These are phyloP conservation scores for Brachionus rotundiformis DNA, from an alignment of 1,140 invertebrate genomes.

Conservation along the genomic window DNA sequence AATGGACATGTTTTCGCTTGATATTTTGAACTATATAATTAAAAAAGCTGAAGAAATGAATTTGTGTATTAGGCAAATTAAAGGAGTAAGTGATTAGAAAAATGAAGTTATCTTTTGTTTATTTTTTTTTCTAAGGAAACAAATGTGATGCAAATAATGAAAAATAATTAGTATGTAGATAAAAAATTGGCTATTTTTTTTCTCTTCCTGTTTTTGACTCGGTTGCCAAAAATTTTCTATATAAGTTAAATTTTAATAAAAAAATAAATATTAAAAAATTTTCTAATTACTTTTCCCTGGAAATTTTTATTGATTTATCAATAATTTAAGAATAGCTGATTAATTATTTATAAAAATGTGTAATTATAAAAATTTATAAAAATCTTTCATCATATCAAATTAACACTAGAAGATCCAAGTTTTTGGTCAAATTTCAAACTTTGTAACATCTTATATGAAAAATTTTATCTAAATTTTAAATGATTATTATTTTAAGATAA, in stretches of 20 bases:
- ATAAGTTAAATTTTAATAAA: neutral
- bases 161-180: neutral
- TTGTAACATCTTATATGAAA: too few relatives aligned
- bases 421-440: too few relatives aligned
- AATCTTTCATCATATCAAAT: too few relatives aligned
- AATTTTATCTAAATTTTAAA: too few relatives aligned
- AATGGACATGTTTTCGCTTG: conserved; percentile 28
- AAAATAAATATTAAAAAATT: too few relatives aligned
- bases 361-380: too few relatives aligned
- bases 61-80: conserved; percentile 3
- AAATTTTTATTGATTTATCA: too few relatives aligned
- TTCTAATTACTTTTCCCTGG: too few relatives aligned
- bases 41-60: conserved; percentile 34
- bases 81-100: conserved; percentile 11
- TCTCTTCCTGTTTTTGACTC: neutral
- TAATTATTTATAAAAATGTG: too few relatives aligned
- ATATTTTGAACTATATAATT: conserved; percentile 38
- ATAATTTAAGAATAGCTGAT: too few relatives aligned
- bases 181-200: neutral
- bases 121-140: conserved; percentile 1
- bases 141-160: conserved; percentile 29
- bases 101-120: neutral
- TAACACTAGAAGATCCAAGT: too few relatives aligned
- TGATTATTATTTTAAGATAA: too few relatives aligned
- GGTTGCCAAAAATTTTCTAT: neutral